Evolutionary conservation across 2,888 invertebrate species (phyloP), one percentile per base, ranked within the genome.

Genomic region (Drosophila kuntzei): DNA sequence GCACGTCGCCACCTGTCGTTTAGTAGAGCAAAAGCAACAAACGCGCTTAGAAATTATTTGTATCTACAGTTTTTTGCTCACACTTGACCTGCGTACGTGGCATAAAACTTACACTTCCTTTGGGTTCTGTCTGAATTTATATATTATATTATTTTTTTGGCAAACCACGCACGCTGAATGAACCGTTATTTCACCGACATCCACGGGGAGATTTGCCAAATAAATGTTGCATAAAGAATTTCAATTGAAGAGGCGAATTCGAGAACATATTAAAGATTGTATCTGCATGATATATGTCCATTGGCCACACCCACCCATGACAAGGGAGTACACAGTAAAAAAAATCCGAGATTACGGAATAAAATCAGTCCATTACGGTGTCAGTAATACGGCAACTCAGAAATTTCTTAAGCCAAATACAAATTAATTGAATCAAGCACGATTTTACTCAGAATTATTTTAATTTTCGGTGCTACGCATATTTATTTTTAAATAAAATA

Each of bases 171-270:
- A 79, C 82, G 14, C 20, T 36, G 46, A 12, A 18, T 44, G 60
- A 63, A 82, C 82, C 76, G 82, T 81, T 82, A 80, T 71, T 81
- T 71, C 72, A 78, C 80, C 87, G 75, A 76, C 70, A 83, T 77
- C 50, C 69, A 70, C 50, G 49, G 54, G 55, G 50, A 69, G 64
- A 65, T 62, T 71, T 32, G 76, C 67, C 79, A 79, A 77, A 70
- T 54, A 64, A 50, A 22, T 55, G 22, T 51, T 59, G 66, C 70
- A 7, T 14, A 22, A 22, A 46, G 83, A 86, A 84, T 84, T 76
- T 83, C 69, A 84, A 84, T 84, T 80, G 70, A 46, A 14, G 29
- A 27, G 6, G n/a, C 12, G n/a, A 6, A 29, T 22, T 49, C 71
- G 66, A 85, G 79, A 85, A 76, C 77, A 54, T 37, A 34, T 76